These are phyloP conservation scores for Anarsia innoxiella DNA, from an alignment of 2,888 invertebrate species.

Conservation along the genomic window DNA sequence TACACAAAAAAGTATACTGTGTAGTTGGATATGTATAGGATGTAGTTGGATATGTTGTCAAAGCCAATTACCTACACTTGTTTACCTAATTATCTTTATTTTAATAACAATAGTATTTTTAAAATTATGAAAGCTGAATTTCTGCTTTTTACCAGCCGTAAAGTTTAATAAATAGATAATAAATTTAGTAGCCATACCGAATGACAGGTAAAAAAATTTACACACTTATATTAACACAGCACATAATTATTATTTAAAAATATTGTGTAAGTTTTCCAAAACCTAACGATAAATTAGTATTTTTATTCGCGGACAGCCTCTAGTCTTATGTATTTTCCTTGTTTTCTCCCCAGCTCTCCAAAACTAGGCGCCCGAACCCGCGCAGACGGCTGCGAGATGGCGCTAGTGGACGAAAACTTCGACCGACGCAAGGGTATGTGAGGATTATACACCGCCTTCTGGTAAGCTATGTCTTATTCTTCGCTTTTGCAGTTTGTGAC, in stretches of 20 bases:
- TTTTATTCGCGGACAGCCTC: background rate
- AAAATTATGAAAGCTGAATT: no score
- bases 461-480: background rate
- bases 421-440: conserved; percentile 55
- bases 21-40: no score
- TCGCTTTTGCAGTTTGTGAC: conserved; percentile 5
- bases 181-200: background rate
- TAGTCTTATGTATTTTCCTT: no score
- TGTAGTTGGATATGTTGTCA: no score
- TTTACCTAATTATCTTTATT: no score
- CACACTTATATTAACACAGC: background rate
- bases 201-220: background rate
- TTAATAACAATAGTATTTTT: no score
- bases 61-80: no score
- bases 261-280: background rate
- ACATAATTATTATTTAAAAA: background rate
- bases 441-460: conserved; percentile 10
- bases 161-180: background rate
- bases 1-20: background rate
- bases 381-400: conserved; percentile 61
- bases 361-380: conserved; percentile 55
- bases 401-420: conserved; percentile 28
- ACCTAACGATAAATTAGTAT: background rate
- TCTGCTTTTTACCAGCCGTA: no score
- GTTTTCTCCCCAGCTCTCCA: conserved; percentile 35